phyloP scores from a whole-genome alignment of 2,113 vertebrate genomes.

The Tautogolabrus adspersus region DNA sequence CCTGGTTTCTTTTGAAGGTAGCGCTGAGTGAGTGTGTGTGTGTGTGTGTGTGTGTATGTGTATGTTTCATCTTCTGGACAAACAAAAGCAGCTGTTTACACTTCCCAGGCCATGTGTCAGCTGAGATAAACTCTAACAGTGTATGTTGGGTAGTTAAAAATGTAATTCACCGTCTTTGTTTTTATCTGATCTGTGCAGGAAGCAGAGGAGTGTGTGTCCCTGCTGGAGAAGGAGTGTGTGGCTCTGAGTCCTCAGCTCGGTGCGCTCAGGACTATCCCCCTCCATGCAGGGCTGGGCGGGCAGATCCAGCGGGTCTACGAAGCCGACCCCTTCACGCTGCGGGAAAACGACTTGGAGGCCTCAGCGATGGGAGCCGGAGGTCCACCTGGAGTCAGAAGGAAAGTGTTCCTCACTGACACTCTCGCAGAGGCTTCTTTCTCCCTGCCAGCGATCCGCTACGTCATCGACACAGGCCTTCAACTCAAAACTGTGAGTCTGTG shows the following conservation, averaged over 20 bases:
- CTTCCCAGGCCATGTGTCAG: not conserved
- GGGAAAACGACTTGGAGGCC: conserved; percentile 26
- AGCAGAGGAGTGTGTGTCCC: conserved; percentile 79
- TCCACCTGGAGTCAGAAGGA: conserved; percentile 69
- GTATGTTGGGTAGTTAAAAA: not conserved
- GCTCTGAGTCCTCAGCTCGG: conserved; percentile 83
- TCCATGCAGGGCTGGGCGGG: conserved; percentile 81
- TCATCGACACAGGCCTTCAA: conserved; percentile 92
- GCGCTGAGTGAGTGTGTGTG: not conserved
- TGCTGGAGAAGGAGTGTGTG: conserved; percentile 84
- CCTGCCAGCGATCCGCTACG: conserved; percentile 83
- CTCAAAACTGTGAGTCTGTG: conserved; percentile 89
- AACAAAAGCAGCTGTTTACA: not conserved
- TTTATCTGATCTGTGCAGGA: conserved; percentile 76
- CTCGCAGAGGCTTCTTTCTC: conserved; percentile 93
- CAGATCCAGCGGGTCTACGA: conserved; percentile 87
- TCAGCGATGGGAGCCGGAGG: conserved; percentile 14
- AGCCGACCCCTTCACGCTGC: not conserved
- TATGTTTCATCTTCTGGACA: not conserved
- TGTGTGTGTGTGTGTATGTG: not conserved
- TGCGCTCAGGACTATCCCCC: conserved; percentile 81
- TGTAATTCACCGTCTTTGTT: not conserved
- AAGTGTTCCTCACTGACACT: conserved; percentile 87
- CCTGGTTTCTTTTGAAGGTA: not conserved
- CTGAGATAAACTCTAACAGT: too few relatives aligned